Base-by-base conservation (phyloP, 2,888 invertebrate genomes). In the Hermaeophaga mercurialis region DNA sequence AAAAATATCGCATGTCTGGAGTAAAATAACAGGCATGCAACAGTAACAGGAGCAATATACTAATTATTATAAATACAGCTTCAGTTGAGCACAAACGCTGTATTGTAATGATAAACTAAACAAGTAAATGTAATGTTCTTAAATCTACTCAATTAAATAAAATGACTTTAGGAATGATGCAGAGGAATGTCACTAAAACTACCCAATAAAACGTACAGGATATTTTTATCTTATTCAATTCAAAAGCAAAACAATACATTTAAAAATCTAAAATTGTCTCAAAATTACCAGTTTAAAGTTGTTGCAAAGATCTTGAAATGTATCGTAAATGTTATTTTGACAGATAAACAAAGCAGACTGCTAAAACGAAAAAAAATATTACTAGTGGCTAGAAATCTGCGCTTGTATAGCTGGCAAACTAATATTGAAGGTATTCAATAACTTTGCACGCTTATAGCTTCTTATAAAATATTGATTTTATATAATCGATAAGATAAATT, bases 31-130 rank as follows among this genome's bases (percentile, higher is more conserved):
- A 70, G 62, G 68, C 67, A 69, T 58, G 61, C 56, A 61, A 59
- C 56, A 48, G 50, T 55, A 59, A 59, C 68, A 69, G 70, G 67
- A 70, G 67, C 65, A 62, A 67, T 48, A 57, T 49, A 59, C 58
- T 70, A 71, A 72, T 71, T 72, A 71, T 68, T 71, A 71, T 70
- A 73, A 73, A 71, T 70, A 71, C 66, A 70, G 69, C 65, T 68
- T 52, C 68, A 63, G 62, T 66, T 72, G 67, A 69, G 69, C 69
- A 65, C 66, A 69, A 71, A 68, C 64, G 63, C 66, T 64, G 59
- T 64, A 69, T 66, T 67, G 68, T 68, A 62, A 66, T 68, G 68
- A 70, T 65, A 68, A 67, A 43, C 48, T 33, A 49, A 49, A 24
- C 39, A 18, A 17, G 18, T 48, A 39, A 49, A 48, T 8, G 22